phyloP scores from a whole-genome alignment of 2,888 invertebrate species.

The Romanomermis culicivorax region DNA sequence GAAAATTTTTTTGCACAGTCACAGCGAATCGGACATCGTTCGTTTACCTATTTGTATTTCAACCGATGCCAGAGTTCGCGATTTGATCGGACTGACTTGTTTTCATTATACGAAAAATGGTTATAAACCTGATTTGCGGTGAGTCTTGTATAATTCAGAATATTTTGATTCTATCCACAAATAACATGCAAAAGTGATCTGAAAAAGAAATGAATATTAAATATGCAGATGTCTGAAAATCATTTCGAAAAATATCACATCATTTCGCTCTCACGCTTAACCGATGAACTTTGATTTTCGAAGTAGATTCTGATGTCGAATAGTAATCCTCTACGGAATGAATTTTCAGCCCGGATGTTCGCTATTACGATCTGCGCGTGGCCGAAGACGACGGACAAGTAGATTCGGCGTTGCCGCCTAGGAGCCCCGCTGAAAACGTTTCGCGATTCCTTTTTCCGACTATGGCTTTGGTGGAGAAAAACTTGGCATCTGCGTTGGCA shows the following conservation, averaged over 20 bases:
- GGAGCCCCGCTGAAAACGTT: conserved; percentile 66
- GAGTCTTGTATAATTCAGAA: too few species aligned
- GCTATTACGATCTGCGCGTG: conserved; percentile 66
- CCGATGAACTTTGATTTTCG: too few species aligned
- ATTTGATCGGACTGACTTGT: conserved; percentile 75
- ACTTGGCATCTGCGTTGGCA: conserved; percentile 5
- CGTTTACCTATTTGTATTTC: too few species aligned
- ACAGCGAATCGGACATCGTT: too few species aligned
- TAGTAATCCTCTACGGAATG: too few species aligned
- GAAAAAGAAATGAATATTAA: too few species aligned
- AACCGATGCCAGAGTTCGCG: conserved; percentile 58
- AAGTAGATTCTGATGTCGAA: too few species aligned
- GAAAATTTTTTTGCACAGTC: too few species aligned
- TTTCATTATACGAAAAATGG: conserved; percentile 37
- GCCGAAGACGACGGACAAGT: conserved; percentile 91
- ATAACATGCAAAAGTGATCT: too few species aligned
- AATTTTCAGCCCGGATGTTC: conserved; percentile 31
- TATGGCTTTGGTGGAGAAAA: conserved; percentile 59
- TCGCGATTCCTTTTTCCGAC: conserved; percentile 77
- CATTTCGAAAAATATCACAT: not conserved
- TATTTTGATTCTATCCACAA: too few species aligned
- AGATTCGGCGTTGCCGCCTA: conserved; percentile 70
- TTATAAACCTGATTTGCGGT: conserved; percentile 40
- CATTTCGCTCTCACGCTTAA: not conserved
- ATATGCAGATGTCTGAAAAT: too few species aligned